Conservation (phyloP, 2,888 invertebrate genomes). For the Spodoptera exigua region DNA sequence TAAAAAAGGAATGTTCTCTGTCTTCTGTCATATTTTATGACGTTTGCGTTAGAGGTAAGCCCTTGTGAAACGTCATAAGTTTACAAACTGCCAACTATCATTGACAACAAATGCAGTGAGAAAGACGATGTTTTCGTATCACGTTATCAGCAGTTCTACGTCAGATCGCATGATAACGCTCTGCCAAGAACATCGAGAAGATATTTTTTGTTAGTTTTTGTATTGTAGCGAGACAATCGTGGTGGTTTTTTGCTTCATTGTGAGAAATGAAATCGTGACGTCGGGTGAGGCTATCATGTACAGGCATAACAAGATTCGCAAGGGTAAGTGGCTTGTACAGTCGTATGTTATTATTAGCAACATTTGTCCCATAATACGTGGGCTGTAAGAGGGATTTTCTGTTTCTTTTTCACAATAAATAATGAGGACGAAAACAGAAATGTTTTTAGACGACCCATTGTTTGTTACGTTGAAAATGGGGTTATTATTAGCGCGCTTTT, state of each 20-base stretch:
- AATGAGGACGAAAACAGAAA: background rate
- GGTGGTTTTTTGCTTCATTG: slow-evolving; percentile 57
- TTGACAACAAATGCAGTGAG: slow-evolving; percentile 42
- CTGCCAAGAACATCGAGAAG: slow-evolving; percentile 55
- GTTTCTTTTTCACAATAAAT: background rate
- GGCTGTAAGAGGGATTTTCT: background rate
- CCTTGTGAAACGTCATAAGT: slow-evolving; percentile 11
- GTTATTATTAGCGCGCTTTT: no score
- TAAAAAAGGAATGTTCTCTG: no score
- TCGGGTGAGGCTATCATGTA: slow-evolving; percentile 64
- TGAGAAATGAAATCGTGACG: slow-evolving; percentile 68
- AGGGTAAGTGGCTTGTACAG: slow-evolving; percentile 62
- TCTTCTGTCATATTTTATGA: background rate
- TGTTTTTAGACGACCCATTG: background rate
- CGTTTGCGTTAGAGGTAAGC: background rate
- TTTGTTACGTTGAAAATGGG: slow-evolving; percentile 1
- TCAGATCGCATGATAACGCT: slow-evolving; percentile 59
- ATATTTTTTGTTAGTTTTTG: slow-evolving; percentile 69
- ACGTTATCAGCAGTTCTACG: slow-evolving; percentile 54
- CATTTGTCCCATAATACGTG: background rate
- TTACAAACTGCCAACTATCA: slow-evolving; percentile 29
- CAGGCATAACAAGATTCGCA: slow-evolving; percentile 66
- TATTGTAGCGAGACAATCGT: slow-evolving; percentile 64
- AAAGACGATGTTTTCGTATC: slow-evolving; percentile 33
- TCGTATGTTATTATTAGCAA: slow-evolving; percentile 1